These are phyloP conservation scores for Melanostoma scalare DNA, from an alignment of 2,888 invertebrate genomes.

Conservation along the genomic window DNA sequence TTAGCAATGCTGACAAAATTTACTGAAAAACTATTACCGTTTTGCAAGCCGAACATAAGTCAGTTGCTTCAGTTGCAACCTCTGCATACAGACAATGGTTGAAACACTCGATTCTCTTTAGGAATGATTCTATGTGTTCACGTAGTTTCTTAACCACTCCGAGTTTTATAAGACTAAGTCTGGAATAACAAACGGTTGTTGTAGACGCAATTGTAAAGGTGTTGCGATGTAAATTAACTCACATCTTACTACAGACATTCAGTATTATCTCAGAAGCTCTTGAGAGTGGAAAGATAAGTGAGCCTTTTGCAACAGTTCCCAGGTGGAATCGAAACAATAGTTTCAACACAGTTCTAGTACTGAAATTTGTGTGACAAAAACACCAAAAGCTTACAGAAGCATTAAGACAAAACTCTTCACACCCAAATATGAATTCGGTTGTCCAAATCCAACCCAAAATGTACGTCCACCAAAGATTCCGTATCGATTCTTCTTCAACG, in stretches of 20 bases:
- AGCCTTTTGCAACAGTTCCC: conserved; percentile 97
- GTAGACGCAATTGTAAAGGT: too few species aligned
- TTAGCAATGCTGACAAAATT: too few species aligned
- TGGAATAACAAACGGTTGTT: too few species aligned
- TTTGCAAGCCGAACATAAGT: too few species aligned
- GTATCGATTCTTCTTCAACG: conserved; percentile 89
- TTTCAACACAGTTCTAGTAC: conserved; percentile 85
- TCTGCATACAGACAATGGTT: conserved; percentile 98
- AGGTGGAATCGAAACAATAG: conserved; percentile 93
- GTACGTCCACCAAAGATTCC: conserved; percentile 97
- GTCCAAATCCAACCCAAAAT: conserved; percentile 95
- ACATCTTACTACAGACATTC: background rate
- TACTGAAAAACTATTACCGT: too few species aligned
- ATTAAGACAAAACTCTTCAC: conserved; percentile 96
- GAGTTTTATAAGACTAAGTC: too few species aligned
- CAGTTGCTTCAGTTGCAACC: conserved; percentile 92
- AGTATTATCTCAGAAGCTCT: conserved; percentile 94
- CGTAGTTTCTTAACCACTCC: too few species aligned
- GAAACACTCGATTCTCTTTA: conserved; percentile 86
- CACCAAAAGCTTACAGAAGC: conserved; percentile 97
- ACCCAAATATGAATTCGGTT: conserved; percentile 95
- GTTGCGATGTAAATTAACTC: background rate
- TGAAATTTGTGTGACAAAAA: conserved; percentile 89
- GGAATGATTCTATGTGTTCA: too few species aligned
- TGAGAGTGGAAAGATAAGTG: conserved; percentile 94